A percentile compares a stretch with the other conserved stretches of the same genome.
Evolutionary conservation across 2,797 vertebrate species (phyloP).

Genomic region (Myotis daubentonii): DNA sequence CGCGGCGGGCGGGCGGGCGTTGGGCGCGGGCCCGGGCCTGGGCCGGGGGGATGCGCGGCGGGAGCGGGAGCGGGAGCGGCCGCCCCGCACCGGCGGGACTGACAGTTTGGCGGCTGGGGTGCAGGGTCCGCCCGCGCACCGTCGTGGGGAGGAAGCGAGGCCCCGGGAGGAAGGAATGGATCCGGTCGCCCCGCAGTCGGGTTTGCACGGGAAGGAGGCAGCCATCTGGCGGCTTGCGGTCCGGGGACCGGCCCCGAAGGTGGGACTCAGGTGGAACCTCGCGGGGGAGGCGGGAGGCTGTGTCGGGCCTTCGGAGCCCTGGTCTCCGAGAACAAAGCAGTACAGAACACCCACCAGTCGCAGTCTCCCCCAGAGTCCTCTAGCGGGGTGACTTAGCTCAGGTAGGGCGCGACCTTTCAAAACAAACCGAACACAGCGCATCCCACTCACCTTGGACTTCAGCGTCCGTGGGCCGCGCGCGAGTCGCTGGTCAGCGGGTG

Average conservation of each 20-base stretch:
- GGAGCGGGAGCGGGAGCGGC: background rate
- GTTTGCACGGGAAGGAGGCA: constrained; percentile 48
- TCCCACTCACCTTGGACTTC: background rate
- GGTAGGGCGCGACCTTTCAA: constrained; percentile 12
- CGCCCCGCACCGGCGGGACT: background rate
- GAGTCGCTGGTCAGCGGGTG: background rate
- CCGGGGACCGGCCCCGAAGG: constrained; percentile 68
- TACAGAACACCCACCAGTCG: constrained; percentile 33
- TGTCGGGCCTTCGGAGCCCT: background rate
- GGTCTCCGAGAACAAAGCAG: constrained; percentile 74
- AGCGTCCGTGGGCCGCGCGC: background rate
- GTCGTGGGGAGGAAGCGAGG: constrained; percentile 37
- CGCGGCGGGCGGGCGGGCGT: constrained; percentile 12
- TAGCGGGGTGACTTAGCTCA: background rate
- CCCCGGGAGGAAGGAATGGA: constrained; percentile 37
- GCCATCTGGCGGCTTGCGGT: constrained; percentile 72
- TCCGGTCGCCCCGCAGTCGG: constrained; percentile 33
- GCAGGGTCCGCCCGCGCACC: background rate
- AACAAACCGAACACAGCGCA: background rate
- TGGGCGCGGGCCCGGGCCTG: constrained; percentile 44
- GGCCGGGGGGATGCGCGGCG: constrained; percentile 21
- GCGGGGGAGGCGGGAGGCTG: constrained; percentile 41
- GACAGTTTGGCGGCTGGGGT: constrained; percentile 10
- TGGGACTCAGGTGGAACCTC: constrained; percentile 44
- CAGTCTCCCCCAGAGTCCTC: background rate